Conservation (phyloP, 2,113 vertebrate species). For the Python bivittatus region DNA sequence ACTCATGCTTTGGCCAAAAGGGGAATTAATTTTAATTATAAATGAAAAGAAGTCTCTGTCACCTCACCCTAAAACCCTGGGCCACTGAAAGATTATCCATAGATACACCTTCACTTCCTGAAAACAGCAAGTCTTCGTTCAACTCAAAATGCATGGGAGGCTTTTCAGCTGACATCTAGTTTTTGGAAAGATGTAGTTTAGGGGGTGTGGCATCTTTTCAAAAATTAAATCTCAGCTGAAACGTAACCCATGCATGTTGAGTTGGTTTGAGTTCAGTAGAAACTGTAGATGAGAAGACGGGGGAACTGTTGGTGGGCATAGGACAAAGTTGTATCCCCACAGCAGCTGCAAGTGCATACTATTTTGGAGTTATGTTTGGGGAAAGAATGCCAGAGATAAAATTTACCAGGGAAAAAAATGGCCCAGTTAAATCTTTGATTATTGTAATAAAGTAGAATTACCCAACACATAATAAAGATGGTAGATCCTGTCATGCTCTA, state of each 20-base stretch:
- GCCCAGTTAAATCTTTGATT: not conserved
- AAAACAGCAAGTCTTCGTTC: not conserved
- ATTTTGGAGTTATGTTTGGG: not conserved
- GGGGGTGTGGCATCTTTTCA: not conserved
- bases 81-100: not conserved
- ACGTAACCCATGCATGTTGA: not conserved
- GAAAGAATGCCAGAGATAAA: not conserved
- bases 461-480: slow-evolving; percentile 31
- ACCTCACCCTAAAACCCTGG: not conserved
- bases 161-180: not conserved
- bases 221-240: not conserved
- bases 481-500: slow-evolving; percentile 30
- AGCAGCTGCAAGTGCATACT: not conserved
- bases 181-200: not conserved
- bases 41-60: not conserved
- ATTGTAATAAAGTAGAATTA: not conserved
- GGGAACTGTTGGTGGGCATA: not conserved
- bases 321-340: not conserved
- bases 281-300: not conserved
- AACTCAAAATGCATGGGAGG: not conserved
- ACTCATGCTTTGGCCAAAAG: not conserved
- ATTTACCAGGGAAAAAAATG: not conserved
- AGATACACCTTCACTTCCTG: not conserved
- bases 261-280: not conserved
- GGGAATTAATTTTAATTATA: not conserved